Evolutionary conservation across 2,888 invertebrate species (phyloP), one percentile per base, ranked within the genome.

Genomic region (Spilosoma lubricipeda): DNA sequence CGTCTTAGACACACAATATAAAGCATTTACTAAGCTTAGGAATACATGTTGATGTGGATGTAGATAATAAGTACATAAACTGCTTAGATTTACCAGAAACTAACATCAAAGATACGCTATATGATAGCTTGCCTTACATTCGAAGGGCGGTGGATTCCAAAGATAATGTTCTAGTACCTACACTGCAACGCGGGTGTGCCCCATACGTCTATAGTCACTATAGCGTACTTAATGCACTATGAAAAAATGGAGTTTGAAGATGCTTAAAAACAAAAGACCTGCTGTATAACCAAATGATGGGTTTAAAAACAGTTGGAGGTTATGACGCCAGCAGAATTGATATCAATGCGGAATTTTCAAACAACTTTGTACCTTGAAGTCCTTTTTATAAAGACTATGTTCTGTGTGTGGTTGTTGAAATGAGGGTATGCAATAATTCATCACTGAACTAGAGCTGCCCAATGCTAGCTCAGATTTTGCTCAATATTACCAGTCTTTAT

Each of bases 111-210:
- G 86, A 91, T 13, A 88, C 96, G 56, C 89, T 98, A 63, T 86
- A 90, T 18, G 91, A 94, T 20, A 96, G 97, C 84, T 94, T 97
- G 75, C 89, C 93, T 1, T 97, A 97, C 85, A 97, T 99, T 69
- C 94, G 97, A n/a, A 79, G 91, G 59, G 96, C 96, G 33, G 89
- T 96, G 20, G 83, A 89, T n/a, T 85, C 83, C 5, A 90, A 90
- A 39, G 96, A 96, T 39, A 96, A 96, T 88, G 95, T 98, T 71
- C 94, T 98, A 80, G 97, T 99, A 3, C n/a, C n/a, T n/a, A n/a
- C 99, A 99, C 92, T 99, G 99, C 89, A 99, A 99, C 92, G 99
- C 99, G 0, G 99, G 99, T 0, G 97, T 99, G 0, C 99, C 99
- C 0, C 96, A 99, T 18, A 98, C 99, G 3, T 96, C 98, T 0